A percentile compares a stretch with the other conserved stretches of the same genome.
Evolutionary conservation across 2,888 invertebrate species (phyloP).

Genomic region (Choreutis nemorana): DNA sequence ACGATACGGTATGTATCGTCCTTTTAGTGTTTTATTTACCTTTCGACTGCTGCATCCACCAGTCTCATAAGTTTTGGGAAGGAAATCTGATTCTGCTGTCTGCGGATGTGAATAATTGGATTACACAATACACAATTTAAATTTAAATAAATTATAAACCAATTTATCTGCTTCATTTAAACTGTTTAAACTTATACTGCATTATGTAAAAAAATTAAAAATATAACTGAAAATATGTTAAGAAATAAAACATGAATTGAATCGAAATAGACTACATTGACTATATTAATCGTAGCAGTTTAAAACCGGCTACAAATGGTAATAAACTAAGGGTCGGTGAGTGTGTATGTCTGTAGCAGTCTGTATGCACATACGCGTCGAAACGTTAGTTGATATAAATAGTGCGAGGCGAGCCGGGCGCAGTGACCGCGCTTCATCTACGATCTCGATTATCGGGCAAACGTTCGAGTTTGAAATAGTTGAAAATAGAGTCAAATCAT

Average conservation of each 20-base stretch:
- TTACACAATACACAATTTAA: not conserved
- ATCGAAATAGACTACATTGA: conserved; percentile 33
- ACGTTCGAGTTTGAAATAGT: conserved; percentile 56
- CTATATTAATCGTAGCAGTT: conserved; percentile 53
- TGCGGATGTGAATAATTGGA: not conserved
- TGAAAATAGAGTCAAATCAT: too few species aligned
- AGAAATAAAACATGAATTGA: conserved; percentile 11
- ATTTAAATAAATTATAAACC: not conserved
- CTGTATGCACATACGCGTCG: conserved; percentile 49
- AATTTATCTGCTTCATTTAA: not conserved
- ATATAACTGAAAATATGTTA: not conserved
- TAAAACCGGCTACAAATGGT: conserved; percentile 62
- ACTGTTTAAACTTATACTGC: not conserved
- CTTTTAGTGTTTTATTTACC: conserved; percentile 12
- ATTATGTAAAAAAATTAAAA: not conserved
- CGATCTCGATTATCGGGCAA: conserved; percentile 58
- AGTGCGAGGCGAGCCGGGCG: conserved; percentile 47
- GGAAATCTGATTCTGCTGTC: not conserved
- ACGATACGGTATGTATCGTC: too few species aligned
- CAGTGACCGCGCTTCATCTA: conserved; percentile 61
- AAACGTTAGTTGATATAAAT: conserved; percentile 60
- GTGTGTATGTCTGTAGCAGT: conserved; percentile 43
- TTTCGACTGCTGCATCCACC: conserved; percentile 9
- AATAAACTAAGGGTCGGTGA: conserved; percentile 63
- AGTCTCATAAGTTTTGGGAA: conserved; percentile 7